Evolutionary conservation across 2,888 invertebrate genomes (phyloP).

Genomic region (Netelia virgata): DNA sequence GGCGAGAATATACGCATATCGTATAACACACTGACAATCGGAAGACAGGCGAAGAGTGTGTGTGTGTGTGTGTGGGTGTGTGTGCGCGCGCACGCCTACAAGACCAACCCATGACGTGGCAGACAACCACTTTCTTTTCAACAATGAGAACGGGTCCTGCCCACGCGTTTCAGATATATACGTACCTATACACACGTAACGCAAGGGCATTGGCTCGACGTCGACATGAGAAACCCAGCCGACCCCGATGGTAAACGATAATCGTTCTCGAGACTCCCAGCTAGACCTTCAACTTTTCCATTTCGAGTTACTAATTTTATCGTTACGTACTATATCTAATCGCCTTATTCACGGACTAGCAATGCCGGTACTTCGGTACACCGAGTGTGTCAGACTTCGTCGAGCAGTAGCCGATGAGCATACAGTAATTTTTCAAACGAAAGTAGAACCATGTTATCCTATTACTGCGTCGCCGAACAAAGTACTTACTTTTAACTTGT

Average conservation of each 20-base stretch:
- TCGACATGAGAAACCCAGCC: slow-evolving; percentile 29
- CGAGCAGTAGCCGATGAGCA: not conserved
- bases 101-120: slow-evolving; percentile 68
- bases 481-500: not conserved
- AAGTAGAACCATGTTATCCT: not conserved
- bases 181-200: not conserved
- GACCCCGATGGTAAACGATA: slow-evolving; percentile 38
- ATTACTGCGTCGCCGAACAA: not conserved
- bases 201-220: slow-evolving; percentile 30
- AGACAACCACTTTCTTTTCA: slow-evolving; percentile 70
- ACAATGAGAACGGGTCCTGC: slow-evolving; percentile 72
- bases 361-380: slow-evolving; percentile 41
- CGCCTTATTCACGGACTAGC: not conserved
- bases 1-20: slow-evolving; percentile 24
- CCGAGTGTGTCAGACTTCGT: slow-evolving; percentile 38
- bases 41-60: slow-evolving; percentile 36
- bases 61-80: too few relatives aligned
- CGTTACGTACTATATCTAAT: not conserved
- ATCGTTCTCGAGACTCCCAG: slow-evolving; percentile 26
- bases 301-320: not conserved
- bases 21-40: slow-evolving; percentile 36
- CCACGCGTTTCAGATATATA: slow-evolving; percentile 57
- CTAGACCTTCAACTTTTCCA: slow-evolving; percentile 28
- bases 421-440: not conserved
- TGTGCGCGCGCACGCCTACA: too few relatives aligned